These are phyloP conservation scores for Neopipo cinnamomea DNA, from an alignment of 2,113 vertebrate genomes.

Conservation along the genomic window DNA sequence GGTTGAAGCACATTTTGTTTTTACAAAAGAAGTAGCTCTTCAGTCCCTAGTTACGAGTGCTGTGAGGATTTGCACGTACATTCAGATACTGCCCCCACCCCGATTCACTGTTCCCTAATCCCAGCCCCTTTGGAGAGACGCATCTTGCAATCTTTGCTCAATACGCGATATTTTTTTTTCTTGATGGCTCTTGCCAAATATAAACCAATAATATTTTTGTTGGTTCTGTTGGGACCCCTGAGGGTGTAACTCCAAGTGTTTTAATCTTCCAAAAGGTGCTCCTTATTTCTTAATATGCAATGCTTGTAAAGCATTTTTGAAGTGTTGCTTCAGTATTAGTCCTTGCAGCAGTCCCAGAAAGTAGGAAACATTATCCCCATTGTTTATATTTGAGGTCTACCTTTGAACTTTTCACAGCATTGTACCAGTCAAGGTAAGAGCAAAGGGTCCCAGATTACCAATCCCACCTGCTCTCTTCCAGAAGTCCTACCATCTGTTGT, in stretches of 20 bases:
- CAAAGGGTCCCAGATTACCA: not conserved
- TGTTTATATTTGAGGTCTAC: not conserved
- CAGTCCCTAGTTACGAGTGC: not conserved
- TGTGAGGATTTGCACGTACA: not conserved
- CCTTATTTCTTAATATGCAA: not conserved
- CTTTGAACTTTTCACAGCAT: not conserved
- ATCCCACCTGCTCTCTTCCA: not conserved
- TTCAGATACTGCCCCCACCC: not conserved
- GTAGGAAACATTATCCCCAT: not conserved
- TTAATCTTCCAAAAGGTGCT: not conserved
- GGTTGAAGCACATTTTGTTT: not conserved
- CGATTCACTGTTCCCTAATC: not conserved
- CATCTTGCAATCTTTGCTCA: not conserved
- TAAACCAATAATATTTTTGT: not conserved
- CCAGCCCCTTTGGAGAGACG: not conserved
- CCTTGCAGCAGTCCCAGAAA: not conserved
- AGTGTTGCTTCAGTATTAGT: not conserved
- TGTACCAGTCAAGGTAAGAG: not conserved
- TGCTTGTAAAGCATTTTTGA: not conserved
- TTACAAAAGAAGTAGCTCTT: not conserved
- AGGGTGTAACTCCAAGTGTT: not conserved
- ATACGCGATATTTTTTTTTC: not conserved
- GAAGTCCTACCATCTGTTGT: not conserved
- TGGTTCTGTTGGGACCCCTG: not conserved
- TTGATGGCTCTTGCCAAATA: not conserved